Percentiles rank a stretch among this genome's conserved stretches.
Evolutionary conservation across 2,113 vertebrate genomes (phyloP).

Genomic region (Pteruthius melanotis): DNA sequence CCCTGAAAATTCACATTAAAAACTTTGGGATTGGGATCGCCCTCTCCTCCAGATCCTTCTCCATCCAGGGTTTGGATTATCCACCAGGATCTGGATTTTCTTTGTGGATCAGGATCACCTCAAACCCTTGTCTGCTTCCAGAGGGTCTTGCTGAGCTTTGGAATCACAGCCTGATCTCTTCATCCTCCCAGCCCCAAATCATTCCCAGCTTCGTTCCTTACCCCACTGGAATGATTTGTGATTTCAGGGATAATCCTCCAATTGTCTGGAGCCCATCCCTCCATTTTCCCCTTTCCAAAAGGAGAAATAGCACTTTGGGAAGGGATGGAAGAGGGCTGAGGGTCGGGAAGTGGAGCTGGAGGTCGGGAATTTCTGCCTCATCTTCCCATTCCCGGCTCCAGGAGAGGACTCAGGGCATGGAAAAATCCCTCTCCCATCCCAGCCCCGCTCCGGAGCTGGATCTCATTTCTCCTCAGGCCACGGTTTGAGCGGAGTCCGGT

Average conservation of each 20-base stretch:
- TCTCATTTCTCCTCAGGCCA: not conserved
- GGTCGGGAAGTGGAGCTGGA: rapidly evolving
- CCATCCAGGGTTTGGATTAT: not conserved
- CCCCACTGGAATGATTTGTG: not conserved
- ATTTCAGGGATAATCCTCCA: not conserved
- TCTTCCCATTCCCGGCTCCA: not conserved
- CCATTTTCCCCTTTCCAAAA: not conserved
- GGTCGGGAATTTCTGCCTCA: not conserved
- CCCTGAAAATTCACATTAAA: not conserved
- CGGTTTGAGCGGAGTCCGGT: rapidly evolving
- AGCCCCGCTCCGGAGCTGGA: not conserved
- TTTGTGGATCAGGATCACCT: not conserved
- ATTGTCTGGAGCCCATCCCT: not conserved
- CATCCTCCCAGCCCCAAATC: not conserved
- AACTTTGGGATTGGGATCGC: rapidly evolving
- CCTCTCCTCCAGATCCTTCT: not conserved
- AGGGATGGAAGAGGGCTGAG: not conserved
- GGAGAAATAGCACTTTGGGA: not conserved
- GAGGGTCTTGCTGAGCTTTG: not conserved
- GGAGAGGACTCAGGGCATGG: not conserved
- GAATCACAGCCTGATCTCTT: not conserved
- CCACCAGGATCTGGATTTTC: not conserved
- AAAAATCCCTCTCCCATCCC: not conserved
- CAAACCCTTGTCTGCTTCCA: not conserved
- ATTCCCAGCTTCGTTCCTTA: not conserved